phyloP scores from a whole-genome alignment of 2,113 vertebrate species.

The Serinus canaria region DNA sequence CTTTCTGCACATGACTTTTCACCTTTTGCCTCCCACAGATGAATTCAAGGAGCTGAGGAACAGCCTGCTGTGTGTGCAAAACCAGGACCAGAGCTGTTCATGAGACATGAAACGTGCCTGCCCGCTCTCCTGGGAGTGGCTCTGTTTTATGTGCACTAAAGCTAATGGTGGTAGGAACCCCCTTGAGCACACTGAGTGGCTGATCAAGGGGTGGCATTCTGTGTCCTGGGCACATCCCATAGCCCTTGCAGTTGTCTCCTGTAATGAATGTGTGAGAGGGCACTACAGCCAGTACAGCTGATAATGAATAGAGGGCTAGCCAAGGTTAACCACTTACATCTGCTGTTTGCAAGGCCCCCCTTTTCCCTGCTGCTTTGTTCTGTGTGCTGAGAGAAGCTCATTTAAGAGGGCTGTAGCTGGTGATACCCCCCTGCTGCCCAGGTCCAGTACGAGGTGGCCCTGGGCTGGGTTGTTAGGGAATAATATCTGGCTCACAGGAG shows the following conservation, averaged over 20 bases:
- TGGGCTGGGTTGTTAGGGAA: accelerated
- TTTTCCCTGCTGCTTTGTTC: background rate
- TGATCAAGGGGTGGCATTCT: background rate
- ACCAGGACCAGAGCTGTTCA: background rate
- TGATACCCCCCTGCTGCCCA: background rate
- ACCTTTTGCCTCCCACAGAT: background rate
- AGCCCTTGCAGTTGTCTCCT: background rate
- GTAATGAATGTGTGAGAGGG: background rate
- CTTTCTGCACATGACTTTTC: background rate
- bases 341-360: background rate
- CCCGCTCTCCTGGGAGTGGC: background rate
- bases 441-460: background rate
- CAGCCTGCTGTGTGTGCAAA: background rate
- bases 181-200: background rate
- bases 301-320: background rate
- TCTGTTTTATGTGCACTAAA: background rate
- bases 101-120: background rate
- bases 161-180: background rate
- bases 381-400: background rate
- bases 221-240: background rate
- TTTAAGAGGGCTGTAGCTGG: background rate
- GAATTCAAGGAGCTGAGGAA: background rate
- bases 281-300: background rate
- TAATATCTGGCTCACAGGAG: background rate
- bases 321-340: background rate